These are phyloP conservation scores for Lepus europaeus DNA, from an alignment of 2,113 vertebrate species.

Conservation along the genomic window DNA sequence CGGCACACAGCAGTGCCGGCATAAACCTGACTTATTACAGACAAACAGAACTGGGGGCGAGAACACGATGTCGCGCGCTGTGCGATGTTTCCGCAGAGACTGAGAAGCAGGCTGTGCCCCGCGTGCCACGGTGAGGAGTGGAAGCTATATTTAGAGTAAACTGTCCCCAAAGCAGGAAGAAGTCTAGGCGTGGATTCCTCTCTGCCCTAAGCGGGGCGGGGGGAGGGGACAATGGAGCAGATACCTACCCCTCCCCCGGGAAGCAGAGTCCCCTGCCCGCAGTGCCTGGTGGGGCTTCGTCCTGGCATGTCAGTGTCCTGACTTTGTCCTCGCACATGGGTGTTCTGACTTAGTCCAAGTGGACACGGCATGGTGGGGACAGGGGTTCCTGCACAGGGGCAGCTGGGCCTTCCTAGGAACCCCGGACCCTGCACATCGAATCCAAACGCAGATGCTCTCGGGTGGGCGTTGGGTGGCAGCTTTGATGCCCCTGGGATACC, in stretches of 20 bases:
- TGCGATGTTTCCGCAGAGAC: conserved; percentile 11
- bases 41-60: conserved; percentile 5
- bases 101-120: background rate
- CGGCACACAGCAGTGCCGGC: background rate
- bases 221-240: background rate
- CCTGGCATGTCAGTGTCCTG: background rate
- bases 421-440: background rate
- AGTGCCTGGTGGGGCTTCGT: background rate
- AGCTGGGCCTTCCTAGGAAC: background rate
- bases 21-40: background rate
- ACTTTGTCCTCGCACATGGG: background rate
- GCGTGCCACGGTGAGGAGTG: background rate
- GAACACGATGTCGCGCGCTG: background rate
- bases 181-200: background rate
- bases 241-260: background rate
- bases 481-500: too few relatives aligned
- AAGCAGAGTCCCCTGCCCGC: background rate
- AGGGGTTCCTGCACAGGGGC: background rate
- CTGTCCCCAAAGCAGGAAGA: background rate
- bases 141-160: conserved; percentile 36
- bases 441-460: background rate
- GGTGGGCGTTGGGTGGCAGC: too few relatives aligned
- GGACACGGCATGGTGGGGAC: background rate
- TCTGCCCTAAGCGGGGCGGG: background rate
- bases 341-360: background rate